Percentiles rank a stretch among this genome's conserved stretches.
Conservation (phyloP, 2,888 invertebrate genomes). For the Chironomus riparius region DNA sequence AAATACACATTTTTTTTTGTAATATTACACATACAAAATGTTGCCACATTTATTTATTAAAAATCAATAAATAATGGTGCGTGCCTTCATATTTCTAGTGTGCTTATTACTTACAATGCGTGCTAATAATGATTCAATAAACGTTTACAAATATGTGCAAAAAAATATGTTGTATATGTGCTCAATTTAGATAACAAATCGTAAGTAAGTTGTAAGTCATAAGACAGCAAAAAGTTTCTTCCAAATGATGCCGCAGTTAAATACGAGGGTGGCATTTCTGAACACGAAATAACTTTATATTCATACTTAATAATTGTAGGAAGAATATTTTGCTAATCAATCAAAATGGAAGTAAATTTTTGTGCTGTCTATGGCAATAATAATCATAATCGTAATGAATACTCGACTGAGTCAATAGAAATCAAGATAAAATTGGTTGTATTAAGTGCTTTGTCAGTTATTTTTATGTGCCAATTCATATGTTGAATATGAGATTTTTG, state of each 20-base stretch:
- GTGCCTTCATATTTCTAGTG: too few species aligned
- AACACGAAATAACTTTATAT: not conserved
- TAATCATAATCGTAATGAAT: not conserved
- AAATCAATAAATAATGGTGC: not conserved
- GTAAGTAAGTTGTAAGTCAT: too few species aligned
- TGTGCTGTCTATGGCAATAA: not conserved
- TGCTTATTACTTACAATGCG: not conserved
- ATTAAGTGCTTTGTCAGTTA: too few species aligned
- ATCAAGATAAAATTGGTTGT: too few species aligned
- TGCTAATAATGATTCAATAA: conserved; percentile 8
- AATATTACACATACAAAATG: not conserved
- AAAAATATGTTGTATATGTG: not conserved
- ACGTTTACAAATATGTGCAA: not conserved
- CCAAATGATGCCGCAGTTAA: too few species aligned
- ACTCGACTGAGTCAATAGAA: too few species aligned
- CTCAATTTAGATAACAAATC: not conserved
- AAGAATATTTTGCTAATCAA: conserved; percentile 3
- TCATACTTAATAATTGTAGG: too few species aligned
- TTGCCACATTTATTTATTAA: not conserved
- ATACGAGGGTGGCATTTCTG: not conserved
- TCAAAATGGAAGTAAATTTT: not conserved
- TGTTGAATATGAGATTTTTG: too few species aligned
- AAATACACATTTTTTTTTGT: not conserved
- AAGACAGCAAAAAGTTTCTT: too few species aligned
- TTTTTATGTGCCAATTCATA: too few species aligned